Evolutionary conservation across 2,888 invertebrate species (phyloP).

Genomic region (Hirtodrosophila cameraria): DNA sequence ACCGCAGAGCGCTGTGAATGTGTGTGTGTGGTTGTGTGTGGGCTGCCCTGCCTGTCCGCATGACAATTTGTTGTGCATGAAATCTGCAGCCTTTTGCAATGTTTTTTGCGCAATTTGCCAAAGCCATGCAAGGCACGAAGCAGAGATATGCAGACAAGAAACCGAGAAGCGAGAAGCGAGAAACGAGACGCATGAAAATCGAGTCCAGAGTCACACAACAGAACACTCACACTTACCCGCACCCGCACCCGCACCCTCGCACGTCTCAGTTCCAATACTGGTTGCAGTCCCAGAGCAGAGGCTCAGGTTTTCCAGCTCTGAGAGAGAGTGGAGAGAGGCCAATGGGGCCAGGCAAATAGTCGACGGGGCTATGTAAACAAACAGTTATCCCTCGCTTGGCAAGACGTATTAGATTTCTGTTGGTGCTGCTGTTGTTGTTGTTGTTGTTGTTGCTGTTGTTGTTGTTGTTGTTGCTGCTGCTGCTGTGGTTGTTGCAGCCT

Average conservation of each 20-base stretch:
- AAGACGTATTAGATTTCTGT: slow-evolving; percentile 76
- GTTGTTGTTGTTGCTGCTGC: slow-evolving; percentile 20
- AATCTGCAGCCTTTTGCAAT: slow-evolving; percentile 67
- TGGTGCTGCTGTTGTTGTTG: slow-evolving; percentile 14
- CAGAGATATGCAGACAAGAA: slow-evolving; percentile 49
- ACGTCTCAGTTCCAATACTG: slow-evolving; percentile 6
- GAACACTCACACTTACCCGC: neutral
- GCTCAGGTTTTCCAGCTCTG: slow-evolving; percentile 42
- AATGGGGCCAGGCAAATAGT: slow-evolving; percentile 66
- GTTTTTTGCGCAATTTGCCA: slow-evolving; percentile 77
- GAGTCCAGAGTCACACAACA: slow-evolving; percentile 31
- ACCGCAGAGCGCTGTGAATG: slow-evolving; percentile 62
- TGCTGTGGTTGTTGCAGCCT: slow-evolving; percentile 46
- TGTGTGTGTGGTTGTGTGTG: slow-evolving; percentile 48
- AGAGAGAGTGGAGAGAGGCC: slow-evolving; percentile 9
- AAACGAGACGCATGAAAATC: slow-evolving; percentile 45
- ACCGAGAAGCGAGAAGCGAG: too few species aligned
- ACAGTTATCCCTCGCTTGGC: slow-evolving; percentile 72
- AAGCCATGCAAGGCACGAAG: slow-evolving; percentile 70
- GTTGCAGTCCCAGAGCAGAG: slow-evolving; percentile 10
- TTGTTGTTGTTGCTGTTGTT: slow-evolving; percentile 23
- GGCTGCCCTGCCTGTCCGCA: slow-evolving; percentile 74
- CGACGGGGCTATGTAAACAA: slow-evolving; percentile 69
- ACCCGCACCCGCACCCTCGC: neutral
- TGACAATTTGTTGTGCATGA: slow-evolving; percentile 78